Base-by-base conservation (phyloP, 2,797 vertebrate genomes). In the Nyctalus aviator region DNA sequence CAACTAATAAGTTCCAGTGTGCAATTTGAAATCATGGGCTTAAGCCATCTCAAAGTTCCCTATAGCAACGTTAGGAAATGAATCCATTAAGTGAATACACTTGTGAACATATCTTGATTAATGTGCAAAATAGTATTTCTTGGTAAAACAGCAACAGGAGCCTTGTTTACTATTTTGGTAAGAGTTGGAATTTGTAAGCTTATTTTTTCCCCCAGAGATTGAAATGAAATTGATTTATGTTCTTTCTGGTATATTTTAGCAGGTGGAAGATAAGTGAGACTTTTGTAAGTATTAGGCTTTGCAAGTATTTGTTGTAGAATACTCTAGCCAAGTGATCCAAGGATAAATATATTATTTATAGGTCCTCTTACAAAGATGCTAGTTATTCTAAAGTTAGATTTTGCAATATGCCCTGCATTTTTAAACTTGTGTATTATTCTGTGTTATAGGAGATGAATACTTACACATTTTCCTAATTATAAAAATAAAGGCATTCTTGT, bases 181-280 rank as follows among this genome's bases (percentile, higher is more conserved):
- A 85, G 35, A 90, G n/a, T 83, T 87, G 6, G 21, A 27, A 69
- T 73, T 35, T 86, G 3, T 71, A 68, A 78, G 12, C 10, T 75
- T 57, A 23, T 27, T 72, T 23, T 78, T 90, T 48, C 8, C 3
- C 3, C 11, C 5, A n/a, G 30, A 92, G 8, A 69, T 86, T 72
- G 8, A 84, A 91, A 44, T 92, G n/a, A 93, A 81, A 86, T 83
- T 41, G 9, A 66, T 77, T 85, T 77, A 73, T 85, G 11, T 88
- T 93, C 57, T 83, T 73, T 48, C 82, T 37, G 15, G 20, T 84
- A 6, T 88, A 17, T 95, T 86, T 96, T 84, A 81, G 71, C 35
- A 92, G 55, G 41, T 88, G 48, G 23, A 82, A 93, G 32, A 23
- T 44, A 44, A 35, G 32, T 64, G 53, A 90, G 48, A 84, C 20